Evolutionary conservation across 1,140 invertebrate species (phyloP), one percentile per base, ranked within the genome.

Genomic region (Lutraria rhynchaena): DNA sequence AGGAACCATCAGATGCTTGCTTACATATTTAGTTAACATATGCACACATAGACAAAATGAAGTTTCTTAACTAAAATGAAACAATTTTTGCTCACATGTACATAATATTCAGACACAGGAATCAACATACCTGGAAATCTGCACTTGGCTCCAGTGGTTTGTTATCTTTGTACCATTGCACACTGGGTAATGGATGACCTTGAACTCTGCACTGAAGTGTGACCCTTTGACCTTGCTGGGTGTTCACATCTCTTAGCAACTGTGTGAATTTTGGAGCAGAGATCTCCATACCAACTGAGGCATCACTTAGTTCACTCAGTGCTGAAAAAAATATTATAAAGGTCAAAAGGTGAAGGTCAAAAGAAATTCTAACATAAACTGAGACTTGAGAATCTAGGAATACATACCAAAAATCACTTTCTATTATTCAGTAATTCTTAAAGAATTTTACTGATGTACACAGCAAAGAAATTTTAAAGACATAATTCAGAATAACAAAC

Each of bases 261-360:
- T 89, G 89, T 31, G 90, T 89, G 81, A 92, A 91, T 71, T 87
- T 89, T 15, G 91, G 91, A 11, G 91, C 85, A 31, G 86, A 84
- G 61, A 85, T 81, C 46, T 92, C 90, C 9, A 85, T 86, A 24
- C 53, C 61, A 9, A 88, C 73, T 29, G 91, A 88, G 5, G 90
- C 89, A 83, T 93, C 92, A 83, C 91, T 92, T 78, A 91, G 81
- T 82, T 92, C 91, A 88, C 91, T 92, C 37, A 92, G 69, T 24
- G 91, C 91, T 92, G 83, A 15, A 86, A 82, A 35, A 70, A 17
- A 19, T 37, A 55, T 19, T 5, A n/a, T 5, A 55, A n/a, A n/a
- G n/a, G n/a, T n/a, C n/a, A n/a, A n/a, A n/a, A n/a, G n/a, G n/a
- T n/a, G n/a, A n/a, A n/a, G n/a, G n/a, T n/a, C n/a, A n/a, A n/a